Conservation (phyloP, 2,888 invertebrate species). For the Theretra japonica region DNA sequence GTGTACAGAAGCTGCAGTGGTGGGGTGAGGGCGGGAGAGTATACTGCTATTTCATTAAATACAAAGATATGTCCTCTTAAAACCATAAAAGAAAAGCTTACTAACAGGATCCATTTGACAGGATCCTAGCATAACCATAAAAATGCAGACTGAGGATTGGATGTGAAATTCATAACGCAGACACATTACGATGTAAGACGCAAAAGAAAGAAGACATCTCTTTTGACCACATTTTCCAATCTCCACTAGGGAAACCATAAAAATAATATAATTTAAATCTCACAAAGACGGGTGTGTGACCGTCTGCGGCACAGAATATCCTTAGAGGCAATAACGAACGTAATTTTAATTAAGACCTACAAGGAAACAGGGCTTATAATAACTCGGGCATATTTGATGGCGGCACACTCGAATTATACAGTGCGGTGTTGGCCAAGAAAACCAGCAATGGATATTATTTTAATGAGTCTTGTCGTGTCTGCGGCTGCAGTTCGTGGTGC, state of each 20-base stretch:
- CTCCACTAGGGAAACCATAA: not conserved
- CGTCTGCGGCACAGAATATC: conserved; percentile 12
- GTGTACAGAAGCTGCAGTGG: too few species aligned
- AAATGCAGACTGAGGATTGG: too few species aligned
- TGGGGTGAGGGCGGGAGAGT: too few species aligned
- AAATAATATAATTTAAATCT: not conserved
- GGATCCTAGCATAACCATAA: too few species aligned
- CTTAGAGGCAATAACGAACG: conserved; percentile 46
- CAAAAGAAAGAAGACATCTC: too few species aligned
- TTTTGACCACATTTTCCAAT: not conserved
- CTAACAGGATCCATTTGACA: too few species aligned
- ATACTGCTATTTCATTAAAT: too few species aligned
- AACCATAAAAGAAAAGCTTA: too few species aligned
- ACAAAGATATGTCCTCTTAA: too few species aligned
- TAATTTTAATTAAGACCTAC: conserved; percentile 64
- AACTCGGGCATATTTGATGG: conserved; percentile 59
- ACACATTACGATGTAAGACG: too few species aligned
- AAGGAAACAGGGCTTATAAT: conserved; percentile 53
- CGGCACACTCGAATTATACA: conserved; percentile 53
- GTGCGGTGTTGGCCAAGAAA: conserved; percentile 45
- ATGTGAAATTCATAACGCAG: too few species aligned
- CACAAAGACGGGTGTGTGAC: not conserved
- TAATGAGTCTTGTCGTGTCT: conserved; percentile 3
- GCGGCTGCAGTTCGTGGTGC: not conserved
- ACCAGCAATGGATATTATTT: conserved; percentile 30